Percentiles rank a stretch among this genome's conserved stretches.
These are phyloP conservation scores for Proctacanthus coquilletti DNA, from an alignment of 1,140 invertebrate genomes.

Conservation along the genomic window DNA sequence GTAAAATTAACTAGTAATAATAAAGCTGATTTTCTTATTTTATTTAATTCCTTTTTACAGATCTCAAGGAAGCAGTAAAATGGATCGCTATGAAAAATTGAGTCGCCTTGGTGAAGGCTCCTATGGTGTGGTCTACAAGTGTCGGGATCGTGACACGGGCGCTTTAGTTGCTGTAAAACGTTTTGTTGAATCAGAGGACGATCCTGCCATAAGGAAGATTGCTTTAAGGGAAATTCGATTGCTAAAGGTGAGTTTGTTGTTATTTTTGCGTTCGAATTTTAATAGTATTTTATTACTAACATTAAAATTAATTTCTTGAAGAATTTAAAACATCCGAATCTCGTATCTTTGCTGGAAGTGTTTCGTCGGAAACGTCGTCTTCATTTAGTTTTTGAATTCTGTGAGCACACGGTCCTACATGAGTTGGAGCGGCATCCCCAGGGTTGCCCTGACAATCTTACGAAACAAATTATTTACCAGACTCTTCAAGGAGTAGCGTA, in stretches of 20 bases:
- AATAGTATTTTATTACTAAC: constrained; percentile 1
- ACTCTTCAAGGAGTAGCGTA: constrained; percentile 88
- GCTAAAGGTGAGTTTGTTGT: constrained; percentile 60
- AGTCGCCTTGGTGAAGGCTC: constrained; percentile 94
- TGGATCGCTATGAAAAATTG: constrained; percentile 98
- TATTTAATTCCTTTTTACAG: constrained; percentile 31
- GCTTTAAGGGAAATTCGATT: constrained; percentile 94
- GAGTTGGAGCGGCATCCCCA: constrained; percentile 84
- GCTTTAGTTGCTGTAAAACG: constrained; percentile 97
- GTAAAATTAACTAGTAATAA: background rate
- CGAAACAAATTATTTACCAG: constrained; percentile 89
- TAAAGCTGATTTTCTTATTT: background rate
- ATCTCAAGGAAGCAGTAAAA: constrained; percentile 70
- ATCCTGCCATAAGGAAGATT: constrained; percentile 95
- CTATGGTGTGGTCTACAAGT: constrained; percentile 98
- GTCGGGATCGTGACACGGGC: constrained; percentile 88
- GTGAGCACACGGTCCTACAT: constrained; percentile 91
- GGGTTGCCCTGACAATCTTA: constrained; percentile 72
- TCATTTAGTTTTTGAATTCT: constrained; percentile 97
- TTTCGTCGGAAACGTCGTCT: constrained; percentile 91
- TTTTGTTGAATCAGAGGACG: constrained; percentile 97
- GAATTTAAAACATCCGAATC: constrained; percentile 96
- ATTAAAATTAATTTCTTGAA: constrained; percentile 31
- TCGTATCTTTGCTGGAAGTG: constrained; percentile 95
- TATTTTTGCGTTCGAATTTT: background rate